Base-by-base conservation (phyloP, 2,113 vertebrate genomes). In the Xenotilapia flavipinnis region DNA sequence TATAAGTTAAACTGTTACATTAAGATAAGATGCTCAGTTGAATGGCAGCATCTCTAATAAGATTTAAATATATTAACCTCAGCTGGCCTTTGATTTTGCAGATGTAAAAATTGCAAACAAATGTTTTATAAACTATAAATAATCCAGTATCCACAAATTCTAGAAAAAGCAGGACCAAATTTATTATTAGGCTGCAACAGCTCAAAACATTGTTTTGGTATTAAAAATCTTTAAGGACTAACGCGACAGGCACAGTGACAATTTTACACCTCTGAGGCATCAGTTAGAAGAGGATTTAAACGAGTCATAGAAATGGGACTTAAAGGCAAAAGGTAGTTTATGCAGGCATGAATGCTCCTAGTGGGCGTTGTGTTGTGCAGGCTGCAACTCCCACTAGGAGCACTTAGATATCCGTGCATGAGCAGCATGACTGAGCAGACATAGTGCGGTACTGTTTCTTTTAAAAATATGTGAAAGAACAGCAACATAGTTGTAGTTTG, bases 221-320 rank as follows among this genome's bases (percentile, higher is more conserved):
- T 54, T 54, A 23, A 12, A 54, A 54, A 23, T 6, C n/a, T 54
- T 54, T 54, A 23, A 54, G 1, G 53, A 54, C n/a, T 23, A 12
- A 23, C 0, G 23, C 10, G 9, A 23, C 53, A 54, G 53, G 53
- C 0, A 54, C 53, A 23, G 53, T 23, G 53, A 54, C 53, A 23
- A 12, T 23, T 54, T 23, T 23, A 54, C 53, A 23, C 3, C n/a
- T 54, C 53, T 54, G 53, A 54, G n/a, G 6, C 53, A 23, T 54
- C n/a, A 54, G 19, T 54, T 54, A 54, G 53, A 23, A 54, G n/a
- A 12, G n/a, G 53, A 54, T 1, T 23, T 23, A 54, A 54, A 23
- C 2, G n/a, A 4, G 0, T 54, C 6, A 54, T 23, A 54, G 53
- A 54, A 54, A 54, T 54, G 53, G 0, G 10, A 54, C n/a, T 21